Evolutionary conservation across 2,113 vertebrate species (phyloP), one percentile per base, ranked within the genome.

Genomic region (Oryzias javanicus): DNA sequence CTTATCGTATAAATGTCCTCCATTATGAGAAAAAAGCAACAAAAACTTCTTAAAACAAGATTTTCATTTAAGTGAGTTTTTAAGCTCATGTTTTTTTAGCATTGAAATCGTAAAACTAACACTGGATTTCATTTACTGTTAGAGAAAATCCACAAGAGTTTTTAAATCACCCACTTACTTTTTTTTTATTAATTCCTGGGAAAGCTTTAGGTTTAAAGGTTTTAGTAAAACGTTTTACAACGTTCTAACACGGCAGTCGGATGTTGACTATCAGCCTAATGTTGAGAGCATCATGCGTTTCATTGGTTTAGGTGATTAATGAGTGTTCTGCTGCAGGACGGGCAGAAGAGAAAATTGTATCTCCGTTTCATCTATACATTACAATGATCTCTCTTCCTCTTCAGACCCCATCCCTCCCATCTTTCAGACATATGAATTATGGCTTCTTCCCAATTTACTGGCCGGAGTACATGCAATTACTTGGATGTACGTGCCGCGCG

Each of bases 241-340:
- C 61, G 49, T 50, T 70, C 45, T 49, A 49, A 72, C 41, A 25
- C 42, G 29, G 27, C 51, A 49, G 45, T 67, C 27, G 42, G 45
- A 64, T 42, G 44, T 54, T 66, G 66, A 52, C 51, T 60, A 70
- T 64, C 49, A 69, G 53, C 74, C 60, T 57, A 48, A 55, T 53
- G 65, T 60, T 17, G n/a, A 42, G 67, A 60, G 70, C 61, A 62
- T 78, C 58, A 57, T 56, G 74, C 59, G 60, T 82, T 86, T 79
- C 57, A 85, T 86, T 84, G 81, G 75, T 86, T 77, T 66, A 53
- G 48, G 65, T 86, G 86, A 91, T 85, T 86, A 89, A 90, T 85
- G 76, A 80, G 70, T 14, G 6, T 57, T 58, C 56, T 44, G 48
- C 40, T 52, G 48, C 66, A 62, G 55, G 55, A 69, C 74, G 69